Evolutionary conservation across 2,113 vertebrate genomes (phyloP).

Genomic region (Sebastes fasciatus): DNA sequence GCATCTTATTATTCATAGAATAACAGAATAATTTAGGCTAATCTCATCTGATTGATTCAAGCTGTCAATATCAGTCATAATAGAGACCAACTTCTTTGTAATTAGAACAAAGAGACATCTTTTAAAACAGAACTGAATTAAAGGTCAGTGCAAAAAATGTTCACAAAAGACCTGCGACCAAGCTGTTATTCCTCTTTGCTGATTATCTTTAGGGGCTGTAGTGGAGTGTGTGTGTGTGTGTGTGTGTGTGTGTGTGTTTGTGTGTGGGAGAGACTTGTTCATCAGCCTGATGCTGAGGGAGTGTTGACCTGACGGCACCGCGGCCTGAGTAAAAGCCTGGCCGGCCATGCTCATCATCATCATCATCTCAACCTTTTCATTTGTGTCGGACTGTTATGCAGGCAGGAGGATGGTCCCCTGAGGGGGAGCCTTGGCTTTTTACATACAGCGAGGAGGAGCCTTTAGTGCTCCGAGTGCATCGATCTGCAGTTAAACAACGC

Average conservation of each 20-base stretch:
- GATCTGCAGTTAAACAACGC: conserved; percentile 69
- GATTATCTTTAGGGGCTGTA: conserved; percentile 6
- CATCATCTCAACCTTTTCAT: conserved; percentile 76
- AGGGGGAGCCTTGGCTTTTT: conserved; percentile 52
- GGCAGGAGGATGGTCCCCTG: conserved; percentile 64
- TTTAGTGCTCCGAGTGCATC: conserved; percentile 68
- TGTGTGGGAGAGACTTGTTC: conserved; percentile 10
- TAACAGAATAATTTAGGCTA: background rate
- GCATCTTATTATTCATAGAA: background rate
- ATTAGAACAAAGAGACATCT: conserved; percentile 22
- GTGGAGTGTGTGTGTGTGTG: too few relatives aligned
- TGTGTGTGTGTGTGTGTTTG: background rate
- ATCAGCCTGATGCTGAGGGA: conserved; percentile 37
- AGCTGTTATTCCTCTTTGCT: conserved; percentile 38
- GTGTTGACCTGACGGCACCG: conserved; percentile 25
- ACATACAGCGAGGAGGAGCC: conserved; percentile 56
- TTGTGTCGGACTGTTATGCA: conserved; percentile 64
- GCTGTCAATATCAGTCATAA: conserved; percentile 11
- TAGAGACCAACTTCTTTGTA: background rate
- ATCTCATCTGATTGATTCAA: conserved; percentile 14
- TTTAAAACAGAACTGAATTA: conserved; percentile 29
- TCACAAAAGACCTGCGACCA: conserved; percentile 18
- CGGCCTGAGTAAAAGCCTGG: conserved; percentile 59
- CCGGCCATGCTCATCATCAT: conserved; percentile 39
- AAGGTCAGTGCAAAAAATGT: conserved; percentile 19